phyloP scores from a whole-genome alignment of 2,797 vertebrate genomes.

The Cetoscarus ocellatus region DNA sequence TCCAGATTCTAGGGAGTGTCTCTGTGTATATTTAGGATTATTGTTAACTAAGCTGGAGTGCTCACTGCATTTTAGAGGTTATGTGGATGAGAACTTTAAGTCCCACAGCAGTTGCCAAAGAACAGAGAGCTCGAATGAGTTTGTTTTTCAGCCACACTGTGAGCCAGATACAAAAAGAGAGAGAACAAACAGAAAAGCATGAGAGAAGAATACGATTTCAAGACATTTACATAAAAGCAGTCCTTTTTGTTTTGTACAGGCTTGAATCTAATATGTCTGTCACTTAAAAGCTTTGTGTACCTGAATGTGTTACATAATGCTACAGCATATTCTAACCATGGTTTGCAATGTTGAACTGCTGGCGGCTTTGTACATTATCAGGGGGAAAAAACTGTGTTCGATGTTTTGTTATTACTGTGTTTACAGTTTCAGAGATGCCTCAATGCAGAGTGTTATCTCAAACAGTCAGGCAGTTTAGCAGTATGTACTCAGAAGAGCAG shows the following conservation, averaged over 20 bases:
- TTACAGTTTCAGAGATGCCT: not conserved
- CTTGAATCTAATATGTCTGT: not conserved
- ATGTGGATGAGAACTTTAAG: slow-evolving; percentile 40
- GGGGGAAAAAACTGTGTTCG: not conserved
- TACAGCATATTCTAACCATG: not conserved
- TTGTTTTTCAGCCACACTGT: slow-evolving; percentile 18
- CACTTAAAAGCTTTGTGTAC: not conserved
- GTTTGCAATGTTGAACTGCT: not conserved
- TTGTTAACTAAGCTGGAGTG: slow-evolving; percentile 22
- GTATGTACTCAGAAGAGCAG: not conserved
- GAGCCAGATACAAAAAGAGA: not conserved
- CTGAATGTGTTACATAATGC: not conserved
- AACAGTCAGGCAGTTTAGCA: not conserved
- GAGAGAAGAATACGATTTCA: slow-evolving; percentile 2
- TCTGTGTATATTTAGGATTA: slow-evolving; percentile 23
- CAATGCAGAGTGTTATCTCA: too few relatives aligned
- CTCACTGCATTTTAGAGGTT: slow-evolving; percentile 47
- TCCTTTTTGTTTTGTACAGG: not conserved
- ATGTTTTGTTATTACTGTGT: not conserved
- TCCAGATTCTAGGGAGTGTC: slow-evolving; percentile 13
- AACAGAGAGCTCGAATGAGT: slow-evolving; percentile 30
- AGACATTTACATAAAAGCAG: not conserved
- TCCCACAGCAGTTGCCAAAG: slow-evolving; percentile 33
- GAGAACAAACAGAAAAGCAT: slow-evolving; percentile 1
- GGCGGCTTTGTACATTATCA: not conserved